Evolutionary conservation across 2,113 vertebrate species (phyloP).

Genomic region (Camelus dromedarius): DNA sequence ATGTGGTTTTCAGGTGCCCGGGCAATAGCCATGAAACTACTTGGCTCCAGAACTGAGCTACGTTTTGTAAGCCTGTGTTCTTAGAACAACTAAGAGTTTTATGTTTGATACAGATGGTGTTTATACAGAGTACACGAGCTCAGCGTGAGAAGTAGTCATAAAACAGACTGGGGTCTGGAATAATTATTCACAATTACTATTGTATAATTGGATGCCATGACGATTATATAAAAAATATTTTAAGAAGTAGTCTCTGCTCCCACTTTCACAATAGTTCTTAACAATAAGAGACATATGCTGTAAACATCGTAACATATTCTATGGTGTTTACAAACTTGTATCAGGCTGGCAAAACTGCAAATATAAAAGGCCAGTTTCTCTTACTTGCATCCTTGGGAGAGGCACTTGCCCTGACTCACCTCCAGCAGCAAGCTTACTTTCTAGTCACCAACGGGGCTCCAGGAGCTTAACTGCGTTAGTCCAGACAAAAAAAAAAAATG

Average conservation of each 20-base stretch:
- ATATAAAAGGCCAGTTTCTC: conserved; percentile 31
- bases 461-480: neutral
- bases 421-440: neutral
- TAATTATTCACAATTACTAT: conserved; percentile 84
- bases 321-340: conserved; percentile 70
- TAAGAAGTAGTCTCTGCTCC: conserved; percentile 72
- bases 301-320: conserved; percentile 77
- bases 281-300: conserved; percentile 73
- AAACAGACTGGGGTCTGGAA: conserved; percentile 82
- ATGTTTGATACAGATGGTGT: conserved; percentile 86
- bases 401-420: conserved; percentile 28
- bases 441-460: conserved; percentile 26
- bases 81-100: conserved; percentile 76
- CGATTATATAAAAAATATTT: conserved; percentile 83
- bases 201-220: conserved; percentile 82
- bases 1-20: neutral
- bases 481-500: conserved; percentile 30
- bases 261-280: conserved; percentile 79
- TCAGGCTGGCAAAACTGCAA: conserved; percentile 62
- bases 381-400: neutral
- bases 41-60: conserved; percentile 53
- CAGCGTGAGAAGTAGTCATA: conserved; percentile 78
- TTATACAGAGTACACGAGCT: conserved; percentile 82
- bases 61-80: conserved; percentile 68
- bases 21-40: conserved; percentile 36